phyloP scores from a whole-genome alignment of 2,113 vertebrate genomes.

The Tringa solitaria region DNA sequence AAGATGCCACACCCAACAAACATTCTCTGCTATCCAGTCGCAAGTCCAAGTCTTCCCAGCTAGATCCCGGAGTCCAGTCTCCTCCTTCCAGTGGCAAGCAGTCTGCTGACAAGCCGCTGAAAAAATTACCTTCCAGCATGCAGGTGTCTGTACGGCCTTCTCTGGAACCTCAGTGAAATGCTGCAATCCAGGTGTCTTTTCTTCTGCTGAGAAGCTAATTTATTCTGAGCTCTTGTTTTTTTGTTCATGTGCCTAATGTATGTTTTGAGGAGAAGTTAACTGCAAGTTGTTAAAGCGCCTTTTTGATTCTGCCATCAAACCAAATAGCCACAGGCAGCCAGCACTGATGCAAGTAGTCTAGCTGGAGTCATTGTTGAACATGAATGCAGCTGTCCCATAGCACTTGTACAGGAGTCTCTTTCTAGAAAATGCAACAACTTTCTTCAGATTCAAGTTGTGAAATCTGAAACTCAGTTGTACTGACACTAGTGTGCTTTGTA shows the following conservation, averaged over 20 bases:
- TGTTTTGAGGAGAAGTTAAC: constrained; percentile 71
- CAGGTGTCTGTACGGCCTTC: constrained; percentile 88
- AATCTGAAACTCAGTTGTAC: constrained; percentile 26
- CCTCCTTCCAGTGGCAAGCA: constrained; percentile 82
- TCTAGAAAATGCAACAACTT: constrained; percentile 41
- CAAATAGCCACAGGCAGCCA: constrained; percentile 84
- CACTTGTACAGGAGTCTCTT: constrained; percentile 50
- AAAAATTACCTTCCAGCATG: constrained; percentile 88
- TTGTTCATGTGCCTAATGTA: constrained; percentile 83
- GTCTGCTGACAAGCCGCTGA: constrained; percentile 79
- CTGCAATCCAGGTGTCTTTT: constrained; percentile 70
- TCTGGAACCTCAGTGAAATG: constrained; percentile 88
- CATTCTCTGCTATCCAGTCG: constrained; percentile 84
- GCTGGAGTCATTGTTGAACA: constrained; percentile 63
- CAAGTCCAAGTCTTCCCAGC: constrained; percentile 90
- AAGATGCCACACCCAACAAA: constrained; percentile 79
- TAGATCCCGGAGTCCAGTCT: constrained; percentile 76
- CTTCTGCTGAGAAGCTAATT: constrained; percentile 82
- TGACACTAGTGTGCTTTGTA: constrained; percentile 14
- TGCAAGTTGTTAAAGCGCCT: constrained; percentile 85
- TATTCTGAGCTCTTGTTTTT: constrained; percentile 74
- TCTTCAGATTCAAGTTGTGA: constrained; percentile 19
- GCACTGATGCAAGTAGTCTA: constrained; percentile 71
- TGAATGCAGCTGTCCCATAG: constrained; percentile 69
- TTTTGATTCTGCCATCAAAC: constrained; percentile 86